A percentile compares a stretch with the other conserved stretches of the same genome.
Evolutionary conservation across 2,888 invertebrate species (phyloP).

Genomic region (Pherbina coryleti): DNA sequence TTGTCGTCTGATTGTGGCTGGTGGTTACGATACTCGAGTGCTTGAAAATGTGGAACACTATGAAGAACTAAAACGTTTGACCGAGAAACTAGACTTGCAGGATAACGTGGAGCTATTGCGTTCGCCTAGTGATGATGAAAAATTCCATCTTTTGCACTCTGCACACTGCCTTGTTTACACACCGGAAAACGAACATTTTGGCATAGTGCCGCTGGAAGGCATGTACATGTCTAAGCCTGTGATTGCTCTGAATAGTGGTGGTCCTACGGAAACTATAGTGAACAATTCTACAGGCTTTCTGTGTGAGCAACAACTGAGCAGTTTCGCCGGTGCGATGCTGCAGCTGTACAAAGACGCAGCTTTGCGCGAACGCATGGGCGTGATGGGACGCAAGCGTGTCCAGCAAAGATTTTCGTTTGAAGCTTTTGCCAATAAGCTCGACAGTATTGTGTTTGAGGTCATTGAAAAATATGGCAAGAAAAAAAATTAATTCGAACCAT

Average conservation of each 20-base stretch:
- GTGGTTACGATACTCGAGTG: conserved; percentile 94
- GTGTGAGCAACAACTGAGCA: conserved; percentile 77
- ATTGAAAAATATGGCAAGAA: conserved; percentile 17
- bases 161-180: conserved; percentile 92
- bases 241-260: conserved; percentile 94
- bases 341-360: conserved; percentile 76
- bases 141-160: conserved; percentile 82
- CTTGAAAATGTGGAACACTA: conserved; percentile 89
- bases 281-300: conserved; percentile 85
- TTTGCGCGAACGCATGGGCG: conserved; percentile 78
- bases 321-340: conserved; percentile 84
- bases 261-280: conserved; percentile 91
- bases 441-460: conserved; percentile 63
- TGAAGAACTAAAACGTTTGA: conserved; percentile 79
- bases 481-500: neutral
- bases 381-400: conserved; percentile 81
- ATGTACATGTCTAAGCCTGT: conserved; percentile 96
- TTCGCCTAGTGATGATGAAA: conserved; percentile 88
- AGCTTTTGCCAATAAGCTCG: conserved; percentile 80
- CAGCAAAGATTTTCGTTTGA: conserved; percentile 85
- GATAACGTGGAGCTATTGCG: conserved; percentile 86
- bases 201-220: conserved; percentile 98
- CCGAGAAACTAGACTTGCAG: conserved; percentile 75
- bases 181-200: conserved; percentile 96
- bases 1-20: conserved; percentile 91